Base-by-base conservation (phyloP, 2,888 invertebrate genomes). In the Dioctria linearis region DNA sequence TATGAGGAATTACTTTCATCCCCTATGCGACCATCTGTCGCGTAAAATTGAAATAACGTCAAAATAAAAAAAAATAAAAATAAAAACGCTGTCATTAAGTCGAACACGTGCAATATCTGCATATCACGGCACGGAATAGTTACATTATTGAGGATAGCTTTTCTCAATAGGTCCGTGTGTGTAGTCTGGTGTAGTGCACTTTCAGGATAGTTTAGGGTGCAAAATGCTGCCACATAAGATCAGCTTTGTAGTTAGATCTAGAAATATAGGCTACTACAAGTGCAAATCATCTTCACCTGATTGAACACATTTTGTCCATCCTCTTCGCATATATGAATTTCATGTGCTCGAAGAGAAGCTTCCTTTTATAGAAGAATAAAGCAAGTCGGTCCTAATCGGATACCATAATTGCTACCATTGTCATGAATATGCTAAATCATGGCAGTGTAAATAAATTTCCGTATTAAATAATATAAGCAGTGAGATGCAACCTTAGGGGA, bases 101-200 rank as follows among this genome's bases (percentile, higher is more conserved):
- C 75, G 82, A 82, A 82, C 82, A 82, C 82, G 82, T 82, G 82
- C 82, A 82, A 80, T 80, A 82, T 82, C 82, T 82, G 82, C 82
- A 82, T 82, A 82, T 82, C 82, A 82, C 80, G 82, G 80, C 82
- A 82, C 67, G 67, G 13, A 79, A 42, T 46, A 54, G 79, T 43
- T 49, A 78, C 78, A 37, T n/a, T 43, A 37, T 57, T 39, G n/a
- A 11, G 37, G 49, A 63, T 43, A 37, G 40, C 42, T 65, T 57
- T 57, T 11, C 57, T 57, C 57, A 25, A 11, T 25, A 25, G 25
- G 6, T 51, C 51, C 51, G 6, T 51, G 51, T 13, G 57, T 57
- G 25, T 25, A 25, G 25, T 25, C 57, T 13, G 57, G 11, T 5
- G 25, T 9, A 13, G 4, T 40, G 2, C 40, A 61, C 6, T n/a